Conservation (phyloP, 2,113 vertebrate genomes). For the Nansenia antarctica region DNA sequence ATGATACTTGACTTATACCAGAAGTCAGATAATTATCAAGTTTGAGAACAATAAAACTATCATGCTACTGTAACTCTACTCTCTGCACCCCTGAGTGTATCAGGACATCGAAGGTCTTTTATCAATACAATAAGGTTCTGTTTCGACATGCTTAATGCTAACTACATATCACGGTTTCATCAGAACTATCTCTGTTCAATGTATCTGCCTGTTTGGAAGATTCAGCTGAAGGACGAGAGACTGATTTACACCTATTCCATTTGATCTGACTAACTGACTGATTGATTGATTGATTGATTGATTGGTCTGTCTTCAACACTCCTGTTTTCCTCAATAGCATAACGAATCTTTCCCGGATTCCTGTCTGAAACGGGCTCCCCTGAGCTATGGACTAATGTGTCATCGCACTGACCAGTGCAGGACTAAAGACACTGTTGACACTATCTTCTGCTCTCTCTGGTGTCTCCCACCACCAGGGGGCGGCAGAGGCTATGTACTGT, state of each 20-base stretch:
- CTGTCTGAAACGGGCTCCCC: not conserved
- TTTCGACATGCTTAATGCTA: not conserved
- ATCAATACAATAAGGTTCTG: not conserved
- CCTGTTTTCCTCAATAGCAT: constrained; percentile 1
- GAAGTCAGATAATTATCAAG: not conserved
- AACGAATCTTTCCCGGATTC: not conserved
- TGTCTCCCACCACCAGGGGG: constrained; percentile 26
- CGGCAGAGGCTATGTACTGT: constrained; percentile 30
- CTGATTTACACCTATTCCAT: not conserved
- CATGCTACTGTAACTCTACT: not conserved
- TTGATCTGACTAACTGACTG: not conserved
- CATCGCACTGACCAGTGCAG: constrained; percentile 15
- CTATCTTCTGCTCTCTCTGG: constrained; percentile 27
- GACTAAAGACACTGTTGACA: not conserved
- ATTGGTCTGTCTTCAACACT: too few species aligned
- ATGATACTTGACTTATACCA: not conserved
- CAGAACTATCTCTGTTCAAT: not conserved
- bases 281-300: too few species aligned
- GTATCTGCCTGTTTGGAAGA: not conserved
- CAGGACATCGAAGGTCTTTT: not conserved
- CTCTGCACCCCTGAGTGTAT: too few species aligned
- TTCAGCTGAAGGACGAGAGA: not conserved
- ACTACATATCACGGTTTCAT: not conserved
- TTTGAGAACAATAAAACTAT: too few species aligned
- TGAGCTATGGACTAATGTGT: constrained; percentile 17